A percentile compares a stretch with the other conserved stretches of the same genome.
These are phyloP conservation scores for Ovis canadensis DNA, from an alignment of 2,113 vertebrate species.

Conservation along the genomic window DNA sequence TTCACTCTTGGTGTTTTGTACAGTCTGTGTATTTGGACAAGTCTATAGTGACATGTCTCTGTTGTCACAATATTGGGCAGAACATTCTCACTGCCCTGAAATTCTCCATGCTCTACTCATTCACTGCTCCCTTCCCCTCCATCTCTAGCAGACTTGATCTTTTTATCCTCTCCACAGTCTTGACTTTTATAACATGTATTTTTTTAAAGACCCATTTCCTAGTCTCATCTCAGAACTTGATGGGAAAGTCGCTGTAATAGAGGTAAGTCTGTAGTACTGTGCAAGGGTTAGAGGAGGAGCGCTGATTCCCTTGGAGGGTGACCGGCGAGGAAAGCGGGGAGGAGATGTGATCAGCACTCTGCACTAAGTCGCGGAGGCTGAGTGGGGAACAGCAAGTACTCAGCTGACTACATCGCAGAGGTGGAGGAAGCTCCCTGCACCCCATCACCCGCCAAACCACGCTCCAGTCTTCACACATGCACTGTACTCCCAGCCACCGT, in stretches of 20 bases:
- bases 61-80: not conserved
- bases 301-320: not conserved
- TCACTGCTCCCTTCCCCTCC: not conserved
- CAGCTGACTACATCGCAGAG: too few species aligned
- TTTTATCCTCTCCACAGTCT: not conserved
- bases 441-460: not conserved
- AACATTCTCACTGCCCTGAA: not conserved
- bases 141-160: not conserved
- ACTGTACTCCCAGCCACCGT: not conserved
- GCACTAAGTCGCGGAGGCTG: not conserved
- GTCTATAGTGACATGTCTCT: not conserved
- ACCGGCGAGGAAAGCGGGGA: too few species aligned
- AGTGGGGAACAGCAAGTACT: not conserved
- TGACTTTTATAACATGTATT: not conserved
- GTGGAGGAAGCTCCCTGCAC: not conserved
- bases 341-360: not conserved
- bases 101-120: not conserved
- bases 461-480: not conserved
- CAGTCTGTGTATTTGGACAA: not conserved
- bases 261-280: not conserved
- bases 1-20: not conserved
- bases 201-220: not conserved
- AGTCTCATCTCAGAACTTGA: not conserved
- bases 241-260: not conserved
- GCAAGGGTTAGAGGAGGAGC: not conserved